Percentiles rank a stretch among this genome's conserved stretches.
These are phyloP conservation scores for Halcyon leucocephala DNA, from an alignment of 2,797 vertebrate genomes.

Conservation along the genomic window DNA sequence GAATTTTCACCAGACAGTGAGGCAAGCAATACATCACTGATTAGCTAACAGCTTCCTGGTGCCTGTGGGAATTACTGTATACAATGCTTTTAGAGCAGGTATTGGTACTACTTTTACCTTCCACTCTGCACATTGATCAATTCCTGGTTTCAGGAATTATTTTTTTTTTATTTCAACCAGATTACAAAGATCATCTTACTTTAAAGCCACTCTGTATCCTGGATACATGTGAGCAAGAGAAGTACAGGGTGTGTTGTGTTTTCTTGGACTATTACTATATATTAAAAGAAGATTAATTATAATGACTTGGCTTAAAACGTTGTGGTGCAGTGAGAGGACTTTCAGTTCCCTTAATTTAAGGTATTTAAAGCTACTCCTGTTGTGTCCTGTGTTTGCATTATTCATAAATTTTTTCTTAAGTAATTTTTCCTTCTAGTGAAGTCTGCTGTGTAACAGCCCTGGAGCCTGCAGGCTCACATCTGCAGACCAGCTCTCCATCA, in stretches of 20 bases:
- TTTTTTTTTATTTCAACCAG: not conserved
- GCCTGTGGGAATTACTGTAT: not conserved
- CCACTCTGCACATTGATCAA: not conserved
- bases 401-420: not conserved
- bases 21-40: not conserved
- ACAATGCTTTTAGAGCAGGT: not conserved
- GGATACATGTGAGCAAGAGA: not conserved
- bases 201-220: not conserved
- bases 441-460: not conserved
- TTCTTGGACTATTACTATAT: conserved; percentile 1
- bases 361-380: not conserved
- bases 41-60: conserved; percentile 2
- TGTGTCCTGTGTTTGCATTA: not conserved
- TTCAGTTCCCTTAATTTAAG: not conserved
- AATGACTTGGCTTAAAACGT: not conserved
- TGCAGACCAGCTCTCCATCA: not conserved
- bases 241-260: not conserved
- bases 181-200: not conserved
- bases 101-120: not conserved
- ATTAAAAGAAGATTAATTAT: conserved; percentile 46
- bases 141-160: not conserved
- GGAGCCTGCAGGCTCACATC: not conserved
- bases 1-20: not conserved
- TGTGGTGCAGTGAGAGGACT: not conserved
- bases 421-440: conserved; percentile 6